phyloP scores from a whole-genome alignment of 2,797 vertebrate genomes.

The Somateria mollissima region DNA sequence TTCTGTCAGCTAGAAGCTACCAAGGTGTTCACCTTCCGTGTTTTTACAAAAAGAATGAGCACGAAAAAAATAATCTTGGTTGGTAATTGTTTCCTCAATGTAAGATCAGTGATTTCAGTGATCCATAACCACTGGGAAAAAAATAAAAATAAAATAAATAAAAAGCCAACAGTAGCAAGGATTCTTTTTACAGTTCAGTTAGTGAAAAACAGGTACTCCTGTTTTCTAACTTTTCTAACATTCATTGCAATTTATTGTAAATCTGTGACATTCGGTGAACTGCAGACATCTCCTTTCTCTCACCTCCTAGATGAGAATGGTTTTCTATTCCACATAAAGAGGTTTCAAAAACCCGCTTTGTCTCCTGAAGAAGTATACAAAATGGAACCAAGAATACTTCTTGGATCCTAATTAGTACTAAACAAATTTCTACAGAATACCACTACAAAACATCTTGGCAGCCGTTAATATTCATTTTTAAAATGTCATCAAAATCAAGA shows the following conservation, averaged over 20 bases:
- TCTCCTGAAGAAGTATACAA: conserved; percentile 11
- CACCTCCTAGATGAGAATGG: neutral
- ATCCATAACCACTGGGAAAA: neutral
- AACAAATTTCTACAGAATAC: neutral
- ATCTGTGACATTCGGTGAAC: neutral
- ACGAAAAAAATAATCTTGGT: neutral
- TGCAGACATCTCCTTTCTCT: neutral
- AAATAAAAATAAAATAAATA: conserved; percentile 10
- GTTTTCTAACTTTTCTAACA: neutral
- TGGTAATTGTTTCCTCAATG: neutral
- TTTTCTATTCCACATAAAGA: neutral
- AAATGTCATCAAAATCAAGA: neutral
- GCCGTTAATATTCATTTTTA: neutral
- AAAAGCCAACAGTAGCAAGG: neutral
- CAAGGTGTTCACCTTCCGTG: neutral
- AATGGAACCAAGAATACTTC: conserved; percentile 1
- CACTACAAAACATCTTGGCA: neutral
- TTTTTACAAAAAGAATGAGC: neutral
- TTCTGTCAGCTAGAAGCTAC: neutral
- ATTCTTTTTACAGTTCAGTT: neutral
- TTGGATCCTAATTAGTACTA: conserved; percentile 17
- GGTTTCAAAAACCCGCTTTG: neutral
- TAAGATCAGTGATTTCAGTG: neutral
- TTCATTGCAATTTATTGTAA: neutral
- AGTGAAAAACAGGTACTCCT: neutral